Evolutionary conservation across 2,888 invertebrate genomes (phyloP), one percentile per base, ranked within the genome.

Genomic region (Dione juno): DNA sequence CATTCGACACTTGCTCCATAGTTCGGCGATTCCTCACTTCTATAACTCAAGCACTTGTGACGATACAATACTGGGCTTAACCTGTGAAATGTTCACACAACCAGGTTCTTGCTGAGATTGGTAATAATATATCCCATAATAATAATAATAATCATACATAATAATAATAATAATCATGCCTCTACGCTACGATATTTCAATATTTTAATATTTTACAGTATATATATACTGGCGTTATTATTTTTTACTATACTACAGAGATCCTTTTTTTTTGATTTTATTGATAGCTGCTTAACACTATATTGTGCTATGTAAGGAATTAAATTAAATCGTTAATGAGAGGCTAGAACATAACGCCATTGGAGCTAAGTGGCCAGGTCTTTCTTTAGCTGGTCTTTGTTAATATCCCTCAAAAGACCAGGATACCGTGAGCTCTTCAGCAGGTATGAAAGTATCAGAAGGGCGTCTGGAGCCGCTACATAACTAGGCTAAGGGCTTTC

Each of bases 401-500:
- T 74, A 66, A 43, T 52, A 43, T 43, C 52, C 58, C 53, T 64
- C 43, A 57, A 64, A 21, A 35, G 35, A 59, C 78, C 76, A 77
- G 75, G 73, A 69, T 76, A 75, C 13, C 53, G 41, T 74, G 78
- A 75, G 54, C 79, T 54, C 70, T 72, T 70, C 61, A 75, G 74
- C 75, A 78, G 78, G 78, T 77, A 78, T 76, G 77, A 76, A 81
- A 78, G 82, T 78, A 80, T 77, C 77, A 77, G 77, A 77, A 81
- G 82, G 80, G 82, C 74, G 80, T 76, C 77, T 78, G 81, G 81
- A 76, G 80, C 74, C 78, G 73, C 74, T 75, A 74, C 78, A 78
- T 88, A 87, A 86, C 89, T 88, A 83, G 89, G 88, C 84, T 89
- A 87, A 89, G 89, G 87, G 84, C 82, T 83, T 85, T 86, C 81